Evolutionary conservation across 1,140 invertebrate genomes (phyloP).

Genomic region (Lepidurus apus): DNA sequence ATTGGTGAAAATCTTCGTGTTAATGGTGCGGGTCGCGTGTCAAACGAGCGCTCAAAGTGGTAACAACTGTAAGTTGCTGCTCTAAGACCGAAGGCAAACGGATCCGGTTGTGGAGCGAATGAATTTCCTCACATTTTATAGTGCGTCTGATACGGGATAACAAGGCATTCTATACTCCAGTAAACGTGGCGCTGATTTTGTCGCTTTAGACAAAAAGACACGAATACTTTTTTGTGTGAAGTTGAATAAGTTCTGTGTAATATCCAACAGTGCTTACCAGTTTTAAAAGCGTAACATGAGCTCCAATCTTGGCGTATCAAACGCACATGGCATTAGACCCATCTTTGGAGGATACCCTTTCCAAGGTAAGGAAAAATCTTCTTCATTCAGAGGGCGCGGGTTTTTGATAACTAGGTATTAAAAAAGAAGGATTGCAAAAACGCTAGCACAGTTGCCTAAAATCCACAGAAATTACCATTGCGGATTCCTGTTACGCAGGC

Average conservation of each 20-base stretch:
- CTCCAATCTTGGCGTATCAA: slow-evolving; percentile 30
- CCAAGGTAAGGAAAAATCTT: slow-evolving; percentile 26
- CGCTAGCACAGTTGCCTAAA: not conserved
- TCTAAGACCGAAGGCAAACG: not conserved
- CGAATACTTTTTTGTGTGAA: not conserved
- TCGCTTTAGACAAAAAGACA: not conserved
- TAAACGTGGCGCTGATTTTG: not conserved
- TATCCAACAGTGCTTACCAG: not conserved
- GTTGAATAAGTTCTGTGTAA: not conserved
- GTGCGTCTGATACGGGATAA: slow-evolving; percentile 11
- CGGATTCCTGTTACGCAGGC: not conserved
- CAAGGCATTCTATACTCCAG: not conserved
- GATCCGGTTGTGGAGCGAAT: slow-evolving; percentile 20
- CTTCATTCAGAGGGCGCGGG: not conserved
- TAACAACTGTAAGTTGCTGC: slow-evolving; percentile 13
- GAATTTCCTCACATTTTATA: slow-evolving; percentile 12
- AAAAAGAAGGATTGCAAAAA: not conserved
- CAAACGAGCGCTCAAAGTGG: slow-evolving; percentile 17
- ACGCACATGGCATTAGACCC: slow-evolving; percentile 29
- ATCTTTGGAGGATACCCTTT: slow-evolving; percentile 30
- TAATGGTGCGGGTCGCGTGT: slow-evolving; percentile 17
- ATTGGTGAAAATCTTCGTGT: slow-evolving; percentile 16
- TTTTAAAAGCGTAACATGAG: not conserved
- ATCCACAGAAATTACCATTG: not conserved
- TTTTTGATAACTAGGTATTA: not conserved